Evolutionary conservation across 2,888 invertebrate species (phyloP), one percentile per base, ranked within the genome.

Genomic region (Drosophila prostipennis): DNA sequence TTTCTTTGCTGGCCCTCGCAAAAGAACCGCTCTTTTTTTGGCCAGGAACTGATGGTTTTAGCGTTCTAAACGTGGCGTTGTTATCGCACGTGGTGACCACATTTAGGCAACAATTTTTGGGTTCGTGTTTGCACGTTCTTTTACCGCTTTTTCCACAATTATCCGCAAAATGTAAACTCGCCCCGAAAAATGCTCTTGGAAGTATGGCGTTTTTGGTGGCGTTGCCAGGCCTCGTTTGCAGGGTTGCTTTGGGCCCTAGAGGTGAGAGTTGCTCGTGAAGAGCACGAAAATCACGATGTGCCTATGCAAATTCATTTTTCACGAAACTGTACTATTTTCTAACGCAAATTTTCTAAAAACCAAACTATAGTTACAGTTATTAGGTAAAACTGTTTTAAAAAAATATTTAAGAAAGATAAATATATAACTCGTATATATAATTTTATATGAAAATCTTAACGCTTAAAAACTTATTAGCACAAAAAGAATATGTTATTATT

Each of bases 161-260:
- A 72, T 72, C 72, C 61, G 67, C 61, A 76, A 60, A 80, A 51
- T 70, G 40, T 74, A 77, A 77, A 77, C 67, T 87, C 72, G 75
- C 69, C 48, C 73, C 74, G 84, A 81, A 77, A 80, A 80, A 75
- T 79, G 77, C 84, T 74, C 74, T 73, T 58, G 74, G 76, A 81
- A 83, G 85, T 81, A 83, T 83, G 83, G 83, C 83, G 83, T 87
- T 79, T 79, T 64, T 40, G 39, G 39, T 60, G 69, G 74, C 79
- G 80, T 80, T 82, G 82, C 81, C 79, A 82, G 61, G 68, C 68
- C 68, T 67, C 46, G 60, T 74, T 36, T 39, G 40, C 82, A 80
- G 78, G 71, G 80, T 82, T 80, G 80, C 78, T 63, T 14, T 32
- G 11, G 19, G 36, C 68, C 57, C n/a, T 34, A 19, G 61, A 1